These are phyloP conservation scores for Hippocampus guttulatus DNA, from an alignment of 2,113 vertebrate genomes.

Conservation along the genomic window DNA sequence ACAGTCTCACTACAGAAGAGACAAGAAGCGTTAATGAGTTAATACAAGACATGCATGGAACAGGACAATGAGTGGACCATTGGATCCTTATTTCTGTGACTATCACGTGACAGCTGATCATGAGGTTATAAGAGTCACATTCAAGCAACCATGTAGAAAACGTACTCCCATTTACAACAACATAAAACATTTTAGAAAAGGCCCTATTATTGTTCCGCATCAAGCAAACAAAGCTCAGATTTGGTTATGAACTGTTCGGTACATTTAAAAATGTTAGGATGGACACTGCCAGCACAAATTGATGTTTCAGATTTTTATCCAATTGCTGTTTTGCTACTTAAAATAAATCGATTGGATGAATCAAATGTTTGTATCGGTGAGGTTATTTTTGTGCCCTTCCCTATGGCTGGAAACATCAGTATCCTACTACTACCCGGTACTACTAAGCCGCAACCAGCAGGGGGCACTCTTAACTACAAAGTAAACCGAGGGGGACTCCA, in stretches of 20 bases:
- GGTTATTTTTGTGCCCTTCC: neutral
- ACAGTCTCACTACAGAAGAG: conserved; percentile 57
- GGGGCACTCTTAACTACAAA: neutral
- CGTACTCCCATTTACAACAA: too few relatives aligned
- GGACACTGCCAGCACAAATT: neutral
- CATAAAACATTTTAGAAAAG: too few relatives aligned
- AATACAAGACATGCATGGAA: neutral
- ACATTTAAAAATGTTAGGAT: neutral
- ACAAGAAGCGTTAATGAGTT: neutral
- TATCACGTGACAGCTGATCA: too few relatives aligned
- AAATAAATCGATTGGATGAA: neutral
- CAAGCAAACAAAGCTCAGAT: neutral
- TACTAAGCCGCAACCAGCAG: neutral
- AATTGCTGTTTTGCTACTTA: too few relatives aligned
- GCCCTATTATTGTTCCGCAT: neutral
- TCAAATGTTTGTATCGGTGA: neutral
- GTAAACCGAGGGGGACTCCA: neutral
- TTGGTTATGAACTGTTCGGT: neutral
- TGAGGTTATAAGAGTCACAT: too few relatives aligned
- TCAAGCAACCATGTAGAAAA: too few relatives aligned
- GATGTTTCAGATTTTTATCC: neutral
- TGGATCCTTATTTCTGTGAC: too few relatives aligned
- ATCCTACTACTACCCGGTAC: neutral
- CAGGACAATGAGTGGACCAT: neutral
- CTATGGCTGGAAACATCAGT: neutral